A percentile compares a stretch with the other conserved stretches of the same genome.
Conservation (phyloP, 2,888 invertebrate species). For the Leucophenga montana region DNA sequence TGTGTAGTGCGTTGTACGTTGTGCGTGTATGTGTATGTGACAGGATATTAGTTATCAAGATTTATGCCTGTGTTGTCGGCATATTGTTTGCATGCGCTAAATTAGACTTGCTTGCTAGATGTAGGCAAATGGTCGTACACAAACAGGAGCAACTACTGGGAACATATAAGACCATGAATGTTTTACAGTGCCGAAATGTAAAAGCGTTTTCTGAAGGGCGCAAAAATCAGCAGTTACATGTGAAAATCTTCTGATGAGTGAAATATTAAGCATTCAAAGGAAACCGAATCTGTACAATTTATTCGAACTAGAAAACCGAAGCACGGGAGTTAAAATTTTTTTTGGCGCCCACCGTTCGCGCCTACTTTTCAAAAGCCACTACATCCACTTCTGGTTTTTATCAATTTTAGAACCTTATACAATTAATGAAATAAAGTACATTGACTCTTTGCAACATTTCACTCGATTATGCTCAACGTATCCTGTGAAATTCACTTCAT, state of each 20-base stretch:
- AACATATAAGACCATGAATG: no score
- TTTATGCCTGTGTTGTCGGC: conserved; percentile 47
- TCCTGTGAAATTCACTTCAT: conserved; percentile 36
- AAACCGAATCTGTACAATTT: no score
- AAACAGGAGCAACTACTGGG: no score
- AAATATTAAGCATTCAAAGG: no score
- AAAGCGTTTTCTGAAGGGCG: no score
- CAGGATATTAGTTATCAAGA: conserved; percentile 47
- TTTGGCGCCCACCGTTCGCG: no score
- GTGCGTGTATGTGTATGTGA: conserved; percentile 1
- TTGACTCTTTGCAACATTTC: conserved; percentile 19
- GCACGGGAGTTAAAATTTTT: no score
- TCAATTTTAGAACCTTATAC: not conserved
- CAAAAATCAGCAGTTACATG: no score
- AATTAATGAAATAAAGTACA: conserved; percentile 36
- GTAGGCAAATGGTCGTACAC: not conserved
- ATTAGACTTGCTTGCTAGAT: conserved; percentile 43
- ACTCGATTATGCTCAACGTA: conserved; percentile 35
- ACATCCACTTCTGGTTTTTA: not conserved
- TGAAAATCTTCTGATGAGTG: no score
- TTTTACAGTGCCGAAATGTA: no score
- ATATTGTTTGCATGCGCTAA: conserved; percentile 51
- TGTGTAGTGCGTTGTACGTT: no score
- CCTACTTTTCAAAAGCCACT: not conserved
- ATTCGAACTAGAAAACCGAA: no score